A percentile compares a stretch with the other conserved stretches of the same genome.
phyloP scores from a whole-genome alignment of 2,797 vertebrate genomes.

The Chelonia mydas region DNA sequence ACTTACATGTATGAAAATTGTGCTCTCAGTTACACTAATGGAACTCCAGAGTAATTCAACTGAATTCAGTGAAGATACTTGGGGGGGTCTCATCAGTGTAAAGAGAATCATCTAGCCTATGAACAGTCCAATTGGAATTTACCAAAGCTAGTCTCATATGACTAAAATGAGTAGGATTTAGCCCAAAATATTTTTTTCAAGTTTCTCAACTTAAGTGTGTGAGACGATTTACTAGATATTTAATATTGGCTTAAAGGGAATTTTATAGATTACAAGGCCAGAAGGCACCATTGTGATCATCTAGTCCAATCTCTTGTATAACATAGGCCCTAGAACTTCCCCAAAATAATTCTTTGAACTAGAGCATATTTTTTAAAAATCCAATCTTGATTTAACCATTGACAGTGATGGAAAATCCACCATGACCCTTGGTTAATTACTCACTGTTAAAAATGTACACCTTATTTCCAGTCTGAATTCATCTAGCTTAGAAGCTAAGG shows the following conservation, averaged over 20 bases:
- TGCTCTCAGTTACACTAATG: background rate
- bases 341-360: background rate
- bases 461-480: background rate
- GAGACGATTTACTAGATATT: background rate
- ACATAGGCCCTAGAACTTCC: background rate
- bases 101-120: background rate
- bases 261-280: background rate
- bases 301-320: background rate
- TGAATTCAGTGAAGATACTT: background rate
- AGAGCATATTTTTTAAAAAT: background rate
- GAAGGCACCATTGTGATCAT: background rate
- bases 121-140: background rate
- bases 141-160: background rate
- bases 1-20: background rate
- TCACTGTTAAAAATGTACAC: background rate
- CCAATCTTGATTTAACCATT: background rate
- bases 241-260: background rate
- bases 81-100: background rate
- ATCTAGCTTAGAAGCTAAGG: background rate
- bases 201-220: fast-evolving
- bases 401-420: background rate
- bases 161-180: background rate
- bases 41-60: background rate
- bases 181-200: background rate
- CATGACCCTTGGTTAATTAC: background rate